Conservation (phyloP, 1,140 invertebrate genomes). For the Drosophila sproati region DNA sequence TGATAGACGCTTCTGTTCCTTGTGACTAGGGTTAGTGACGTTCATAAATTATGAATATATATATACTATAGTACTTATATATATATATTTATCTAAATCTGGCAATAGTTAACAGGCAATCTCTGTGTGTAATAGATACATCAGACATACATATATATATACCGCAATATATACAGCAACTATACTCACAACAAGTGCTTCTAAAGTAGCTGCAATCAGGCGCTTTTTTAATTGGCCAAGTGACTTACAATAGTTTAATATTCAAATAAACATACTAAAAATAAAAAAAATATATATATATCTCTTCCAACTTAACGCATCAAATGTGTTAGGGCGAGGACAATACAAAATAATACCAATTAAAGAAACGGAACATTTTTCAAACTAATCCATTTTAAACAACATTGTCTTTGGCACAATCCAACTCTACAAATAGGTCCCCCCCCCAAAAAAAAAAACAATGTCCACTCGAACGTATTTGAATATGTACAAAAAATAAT, state of each 20-base stretch:
- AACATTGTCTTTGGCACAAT: conserved; percentile 35
- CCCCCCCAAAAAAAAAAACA: background rate
- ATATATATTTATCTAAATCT: conserved; percentile 1
- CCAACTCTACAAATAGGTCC: conserved; percentile 28
- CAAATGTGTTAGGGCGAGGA: conserved; percentile 39
- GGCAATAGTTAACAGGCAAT: conserved; percentile 28
- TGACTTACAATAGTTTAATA: conserved; percentile 53
- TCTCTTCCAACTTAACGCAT: conserved; percentile 43
- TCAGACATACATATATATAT: background rate
- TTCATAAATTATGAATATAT: conserved; percentile 32
- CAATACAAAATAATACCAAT: conserved; percentile 32
- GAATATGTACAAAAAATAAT: conserved; percentile 36
- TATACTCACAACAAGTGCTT: conserved; percentile 36
- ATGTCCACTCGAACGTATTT: conserved; percentile 30
- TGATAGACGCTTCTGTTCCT: conserved; percentile 74
- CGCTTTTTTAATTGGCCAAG: conserved; percentile 46
- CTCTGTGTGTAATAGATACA: conserved; percentile 12
- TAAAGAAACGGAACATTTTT: conserved; percentile 22
- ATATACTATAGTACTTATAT: conserved; percentile 10
- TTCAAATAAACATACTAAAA: conserved; percentile 8
- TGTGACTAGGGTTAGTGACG: conserved; percentile 69
- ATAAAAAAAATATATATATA: conserved; percentile 12
- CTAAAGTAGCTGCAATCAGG: conserved; percentile 35
- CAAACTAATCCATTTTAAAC: conserved; percentile 27
- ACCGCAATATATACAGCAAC: conserved; percentile 4